Conservation (phyloP, 2,797 vertebrate genomes). For the Scarus forsteni region DNA sequence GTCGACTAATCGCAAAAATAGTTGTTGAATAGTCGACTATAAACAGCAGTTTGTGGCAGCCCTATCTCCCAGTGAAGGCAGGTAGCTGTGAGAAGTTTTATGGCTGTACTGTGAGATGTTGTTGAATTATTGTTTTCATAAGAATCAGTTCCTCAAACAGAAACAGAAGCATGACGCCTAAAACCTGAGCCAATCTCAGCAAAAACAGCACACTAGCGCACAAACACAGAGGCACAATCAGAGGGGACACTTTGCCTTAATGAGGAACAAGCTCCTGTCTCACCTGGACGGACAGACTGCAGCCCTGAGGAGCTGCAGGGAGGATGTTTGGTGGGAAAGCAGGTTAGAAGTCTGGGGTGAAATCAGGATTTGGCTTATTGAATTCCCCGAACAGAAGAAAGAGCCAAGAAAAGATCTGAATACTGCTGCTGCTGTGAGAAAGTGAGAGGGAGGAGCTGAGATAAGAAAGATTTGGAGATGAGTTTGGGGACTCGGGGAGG, state of each 20-base stretch:
- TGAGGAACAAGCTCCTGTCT: neutral
- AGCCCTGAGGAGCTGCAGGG: neutral
- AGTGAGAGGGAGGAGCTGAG: constrained; percentile 34
- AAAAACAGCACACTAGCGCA: too few species aligned
- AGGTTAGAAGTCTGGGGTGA: constrained; percentile 8
- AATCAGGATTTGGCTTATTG: constrained; percentile 14
- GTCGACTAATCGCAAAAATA: too few species aligned
- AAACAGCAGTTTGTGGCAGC: too few species aligned
- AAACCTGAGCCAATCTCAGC: too few species aligned
- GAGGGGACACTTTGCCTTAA: neutral
- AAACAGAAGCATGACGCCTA: too few species aligned
- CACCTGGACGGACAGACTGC: neutral
- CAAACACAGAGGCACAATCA: too few species aligned
- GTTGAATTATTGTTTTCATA: too few species aligned
- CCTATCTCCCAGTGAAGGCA: too few species aligned
- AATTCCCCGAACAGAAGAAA: constrained; percentile 20
- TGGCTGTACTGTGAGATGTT: too few species aligned
- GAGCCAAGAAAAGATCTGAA: neutral
- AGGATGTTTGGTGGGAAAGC: neutral
- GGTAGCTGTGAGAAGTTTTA: too few species aligned
- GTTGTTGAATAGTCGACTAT: too few species aligned
- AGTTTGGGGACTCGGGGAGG: constrained; percentile 61
- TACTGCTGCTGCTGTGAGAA: constrained; percentile 9
- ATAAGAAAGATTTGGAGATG: constrained; percentile 65
- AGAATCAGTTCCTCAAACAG: too few species aligned